Conservation (phyloP, 2,797 vertebrate genomes). For the Poeciliopsis presidionis region DNA sequence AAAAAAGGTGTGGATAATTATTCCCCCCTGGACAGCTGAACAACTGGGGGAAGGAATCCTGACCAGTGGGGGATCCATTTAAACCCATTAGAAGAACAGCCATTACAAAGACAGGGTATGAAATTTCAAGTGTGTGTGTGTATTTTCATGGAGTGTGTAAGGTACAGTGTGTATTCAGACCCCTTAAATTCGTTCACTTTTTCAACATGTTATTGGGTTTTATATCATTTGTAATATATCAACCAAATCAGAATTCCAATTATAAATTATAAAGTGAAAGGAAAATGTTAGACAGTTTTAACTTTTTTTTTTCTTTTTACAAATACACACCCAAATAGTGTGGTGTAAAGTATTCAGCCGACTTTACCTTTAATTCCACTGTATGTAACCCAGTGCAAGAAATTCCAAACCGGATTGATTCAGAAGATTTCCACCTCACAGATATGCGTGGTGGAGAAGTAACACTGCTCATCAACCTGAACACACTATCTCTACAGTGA, state of each 20-base stretch:
- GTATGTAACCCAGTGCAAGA: background rate
- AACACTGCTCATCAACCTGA: background rate
- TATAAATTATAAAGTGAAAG: background rate
- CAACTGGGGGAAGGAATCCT: slow-evolving; percentile 21
- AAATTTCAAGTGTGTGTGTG: slow-evolving; percentile 1
- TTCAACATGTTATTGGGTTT: background rate
- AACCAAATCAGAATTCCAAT: background rate
- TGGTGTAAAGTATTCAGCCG: background rate
- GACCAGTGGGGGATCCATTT: slow-evolving; percentile 39
- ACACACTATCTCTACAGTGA: background rate
- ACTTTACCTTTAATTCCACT: background rate
- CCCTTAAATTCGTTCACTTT: background rate
- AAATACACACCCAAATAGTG: background rate
- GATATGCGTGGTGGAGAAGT: background rate
- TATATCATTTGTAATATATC: background rate
- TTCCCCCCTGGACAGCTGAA: slow-evolving; percentile 36
- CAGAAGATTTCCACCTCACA: background rate
- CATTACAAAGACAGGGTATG: slow-evolving; percentile 7
- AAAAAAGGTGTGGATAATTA: slow-evolving; percentile 44
- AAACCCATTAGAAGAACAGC: slow-evolving; percentile 47
- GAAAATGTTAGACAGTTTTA: background rate
- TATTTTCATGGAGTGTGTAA: background rate
- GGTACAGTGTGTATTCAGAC: background rate
- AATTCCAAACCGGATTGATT: background rate
- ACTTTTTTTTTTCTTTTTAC: background rate